phyloP scores from a whole-genome alignment of 37 sponge, comb jelly and placozoan species.

The Halichondria panicea region DNA sequence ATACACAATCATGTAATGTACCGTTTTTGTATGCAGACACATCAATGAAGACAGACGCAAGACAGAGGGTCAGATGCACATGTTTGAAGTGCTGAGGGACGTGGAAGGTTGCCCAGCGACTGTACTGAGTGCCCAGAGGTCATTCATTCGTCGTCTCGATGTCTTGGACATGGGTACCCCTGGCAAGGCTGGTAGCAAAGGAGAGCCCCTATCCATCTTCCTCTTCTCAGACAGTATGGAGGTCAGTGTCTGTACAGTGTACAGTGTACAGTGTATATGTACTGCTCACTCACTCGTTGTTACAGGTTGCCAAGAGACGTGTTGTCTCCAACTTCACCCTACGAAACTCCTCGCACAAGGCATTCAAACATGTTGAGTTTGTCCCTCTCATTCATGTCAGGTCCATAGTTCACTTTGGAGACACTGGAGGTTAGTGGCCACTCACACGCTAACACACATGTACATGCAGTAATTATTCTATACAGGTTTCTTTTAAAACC shows the following conservation, averaged over 20 bases:
- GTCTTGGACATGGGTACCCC: slow-evolving; percentile 64
- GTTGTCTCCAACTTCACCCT: slow-evolving; percentile 2
- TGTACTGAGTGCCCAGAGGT: slow-evolving; percentile 68
- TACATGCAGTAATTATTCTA: no score
- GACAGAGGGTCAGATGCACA: slow-evolving; percentile 86
- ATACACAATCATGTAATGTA: neutral
- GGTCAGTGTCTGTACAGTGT: slow-evolving; percentile 30
- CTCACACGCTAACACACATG: neutral
- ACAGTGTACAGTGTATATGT: neutral
- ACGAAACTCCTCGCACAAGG: slow-evolving; percentile 24
- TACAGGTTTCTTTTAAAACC: no score
- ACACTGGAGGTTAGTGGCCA: slow-evolving; percentile 40
- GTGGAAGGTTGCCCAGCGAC: slow-evolving; percentile 89
- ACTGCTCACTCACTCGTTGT: neutral
- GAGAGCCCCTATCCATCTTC: slow-evolving; percentile 56
- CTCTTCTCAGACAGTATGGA: slow-evolving; percentile 88
- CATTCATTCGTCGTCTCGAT: slow-evolving; percentile 61
- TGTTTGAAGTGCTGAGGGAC: slow-evolving; percentile 89
- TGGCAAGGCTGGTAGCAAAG: slow-evolving; percentile 33
- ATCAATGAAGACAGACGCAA: slow-evolving; percentile 95
- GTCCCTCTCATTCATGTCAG: slow-evolving; percentile 45
- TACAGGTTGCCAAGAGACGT: slow-evolving; percentile 56
- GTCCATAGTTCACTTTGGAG: slow-evolving; percentile 58
- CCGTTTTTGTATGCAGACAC: slow-evolving; percentile 42
- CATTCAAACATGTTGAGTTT: slow-evolving; percentile 70